phyloP scores from a whole-genome alignment of 2,113 vertebrate species.

The Rhinolophus ferrumequinum region DNA sequence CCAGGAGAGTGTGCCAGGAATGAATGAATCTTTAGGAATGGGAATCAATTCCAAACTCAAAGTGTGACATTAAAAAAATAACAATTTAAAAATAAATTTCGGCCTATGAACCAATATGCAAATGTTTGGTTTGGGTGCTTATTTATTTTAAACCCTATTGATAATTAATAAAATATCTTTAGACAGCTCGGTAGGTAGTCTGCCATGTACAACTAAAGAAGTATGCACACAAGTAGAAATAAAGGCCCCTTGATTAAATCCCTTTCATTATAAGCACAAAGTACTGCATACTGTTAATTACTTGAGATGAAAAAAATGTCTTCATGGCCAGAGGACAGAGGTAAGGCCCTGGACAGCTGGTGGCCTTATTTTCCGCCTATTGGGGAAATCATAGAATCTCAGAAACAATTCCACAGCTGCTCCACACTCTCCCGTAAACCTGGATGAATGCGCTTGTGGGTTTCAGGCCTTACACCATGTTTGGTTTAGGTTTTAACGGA shows the following conservation, averaged over 20 bases:
- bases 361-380: background rate
- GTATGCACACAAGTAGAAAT: background rate
- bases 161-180: slow-evolving; percentile 14
- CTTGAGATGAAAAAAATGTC: background rate
- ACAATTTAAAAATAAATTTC: background rate
- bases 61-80: background rate
- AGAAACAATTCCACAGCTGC: slow-evolving; percentile 7
- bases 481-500: background rate
- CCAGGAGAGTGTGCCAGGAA: no score
- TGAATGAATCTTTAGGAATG: background rate
- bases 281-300: background rate
- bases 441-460: slow-evolving; percentile 31
- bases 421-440: background rate
- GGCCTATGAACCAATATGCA: background rate
- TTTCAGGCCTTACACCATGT: slow-evolving; percentile 47
- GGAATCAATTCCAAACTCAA: slow-evolving; percentile 24
- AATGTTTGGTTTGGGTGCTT: background rate
- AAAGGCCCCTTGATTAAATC: background rate
- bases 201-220: background rate
- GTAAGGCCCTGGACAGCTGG: background rate
- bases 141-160: slow-evolving; percentile 39
- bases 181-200: background rate
- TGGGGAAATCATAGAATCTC: background rate
- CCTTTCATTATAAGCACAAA: slow-evolving; percentile 29
- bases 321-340: background rate